Evolutionary conservation across 2,797 vertebrate species (phyloP), one percentile per base, ranked within the genome.

Genomic region (Chelonia mydas): DNA sequence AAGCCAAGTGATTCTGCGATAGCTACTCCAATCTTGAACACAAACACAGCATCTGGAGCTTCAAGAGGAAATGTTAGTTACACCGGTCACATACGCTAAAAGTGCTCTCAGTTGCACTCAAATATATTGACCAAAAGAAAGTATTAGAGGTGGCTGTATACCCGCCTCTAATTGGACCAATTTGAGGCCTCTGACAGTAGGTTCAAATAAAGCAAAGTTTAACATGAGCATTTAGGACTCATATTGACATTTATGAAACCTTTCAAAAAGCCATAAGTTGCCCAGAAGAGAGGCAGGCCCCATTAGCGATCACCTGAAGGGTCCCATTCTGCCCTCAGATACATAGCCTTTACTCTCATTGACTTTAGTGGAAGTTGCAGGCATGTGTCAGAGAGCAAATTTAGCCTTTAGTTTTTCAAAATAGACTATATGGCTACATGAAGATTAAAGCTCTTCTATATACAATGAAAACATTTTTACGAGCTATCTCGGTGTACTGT

Each of bases 11-110:
- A 72, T 72, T 72, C 19, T 41, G 19, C 65, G 23, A 72, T 41
- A 72, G n/a, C 37, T 72, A 72, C 5, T 72, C n/a, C n/a, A 41
- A 23, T 72, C 37, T 68, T 68, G 19, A 72, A 41, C 41, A 19
- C 11, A 72, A 68, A 72, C n/a, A 72, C 7, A 16, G 65, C 65
- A 23, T 21, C 23, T 72, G 65, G 65, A 72, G 65, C 21, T 3
- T 23, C 8, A 11, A 72, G 19, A 41, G 19, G 37, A 72, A 72
- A 41, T 10, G 19, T 41, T 72, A 72, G n/a, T n/a, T 23, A 41
- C 65, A 72, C n/a, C 37, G 8, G n/a, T 50, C 27, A 51, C 47
- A 45, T 50, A 89, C 83, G 88, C 84, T 49, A 92, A 33, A 94
- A 80, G 0, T 1, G 50, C 65, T 95, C 51, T 16, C 11, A 88